Base-by-base conservation (phyloP, 2,888 invertebrate species). In the Halocaridina rubra region DNA sequence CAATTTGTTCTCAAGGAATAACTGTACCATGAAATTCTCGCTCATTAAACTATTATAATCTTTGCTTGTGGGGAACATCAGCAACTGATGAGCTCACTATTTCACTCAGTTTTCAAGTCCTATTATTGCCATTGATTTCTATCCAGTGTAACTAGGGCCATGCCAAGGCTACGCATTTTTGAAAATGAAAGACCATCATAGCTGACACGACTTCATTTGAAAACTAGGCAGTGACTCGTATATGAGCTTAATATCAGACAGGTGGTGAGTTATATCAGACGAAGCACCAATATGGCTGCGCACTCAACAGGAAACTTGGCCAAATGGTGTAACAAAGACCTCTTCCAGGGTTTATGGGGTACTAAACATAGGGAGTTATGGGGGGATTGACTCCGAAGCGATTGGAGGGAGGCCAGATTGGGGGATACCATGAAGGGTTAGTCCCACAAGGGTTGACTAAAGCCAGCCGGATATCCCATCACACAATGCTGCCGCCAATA, bases 381-480 rank as follows among this genome's bases (percentile, higher is more conserved):
- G 75, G 77, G 77, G 82, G 57, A 29, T 53, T 19, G 53, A 53
- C 53, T 53, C 8, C 10, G 53, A 53, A 53, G 53, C 53, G 59
- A n/a, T 19, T 8, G 59, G 16, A 39, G 71, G 24, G 72, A 33
- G 77, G 39, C 71, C 77, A 78, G 61, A 30, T 33, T 33, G 32
- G 78, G 78, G 78, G 53, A 75, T 81, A 81, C 81, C 81, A 81
- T 71, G 82, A 84, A 84, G 82, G 82, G 77, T 84, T 84, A 71
- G 78, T 69, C 82, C 82, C 82, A 61, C 82, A 84, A 84, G 82
- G 82, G 82, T 84, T 84, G 82, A 72, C 82, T 84, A 84, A 84
- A 77, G 78, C 82, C 82, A 84, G 82, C 82, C 82, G 82, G 82
- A 84, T 84, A 84, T 84, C 82, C 82, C 82, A 84, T 84, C 82